Evolutionary conservation across 2,113 vertebrate species (phyloP).

Genomic region (Choloepus hoffmanni): DNA sequence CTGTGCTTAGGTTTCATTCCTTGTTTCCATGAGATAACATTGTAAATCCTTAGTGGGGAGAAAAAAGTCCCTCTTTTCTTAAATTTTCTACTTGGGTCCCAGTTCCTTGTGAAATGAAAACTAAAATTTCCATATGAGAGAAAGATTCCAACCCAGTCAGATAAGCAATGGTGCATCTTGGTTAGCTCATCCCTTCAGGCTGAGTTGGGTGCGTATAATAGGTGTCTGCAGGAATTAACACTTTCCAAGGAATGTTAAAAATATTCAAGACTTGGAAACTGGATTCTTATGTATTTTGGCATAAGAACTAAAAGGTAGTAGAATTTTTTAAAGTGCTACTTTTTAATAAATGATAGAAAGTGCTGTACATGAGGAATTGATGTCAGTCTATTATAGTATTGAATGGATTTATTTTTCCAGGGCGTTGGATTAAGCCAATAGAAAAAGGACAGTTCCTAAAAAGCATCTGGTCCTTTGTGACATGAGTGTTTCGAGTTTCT

Average conservation of each 20-base stretch:
- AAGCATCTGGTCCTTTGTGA: background rate
- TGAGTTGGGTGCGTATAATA: background rate
- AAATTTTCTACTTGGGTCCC: background rate
- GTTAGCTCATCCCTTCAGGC: background rate
- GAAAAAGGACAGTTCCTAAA: background rate
- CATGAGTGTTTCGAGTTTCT: slow-evolving; percentile 4
- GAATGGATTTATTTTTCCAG: background rate
- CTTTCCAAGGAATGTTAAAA: background rate
- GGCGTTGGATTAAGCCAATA: background rate
- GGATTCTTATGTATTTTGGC: slow-evolving; percentile 8
- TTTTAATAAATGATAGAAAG: slow-evolving; percentile 5
- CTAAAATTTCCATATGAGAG: background rate
- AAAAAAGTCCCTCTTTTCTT: background rate
- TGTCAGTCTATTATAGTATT: background rate
- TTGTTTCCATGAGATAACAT: background rate
- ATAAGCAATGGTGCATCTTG: no score
- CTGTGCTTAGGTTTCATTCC: background rate
- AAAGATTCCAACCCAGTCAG: background rate
- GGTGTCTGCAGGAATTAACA: background rate
- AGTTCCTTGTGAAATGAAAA: background rate
- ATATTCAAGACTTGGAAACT: background rate
- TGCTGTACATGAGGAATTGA: background rate
- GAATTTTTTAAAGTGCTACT: background rate
- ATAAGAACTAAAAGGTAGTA: background rate
- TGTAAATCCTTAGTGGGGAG: background rate